Evolutionary conservation across 2,888 invertebrate genomes (phyloP).

Genomic region (Eutolmus rufibarbis): DNA sequence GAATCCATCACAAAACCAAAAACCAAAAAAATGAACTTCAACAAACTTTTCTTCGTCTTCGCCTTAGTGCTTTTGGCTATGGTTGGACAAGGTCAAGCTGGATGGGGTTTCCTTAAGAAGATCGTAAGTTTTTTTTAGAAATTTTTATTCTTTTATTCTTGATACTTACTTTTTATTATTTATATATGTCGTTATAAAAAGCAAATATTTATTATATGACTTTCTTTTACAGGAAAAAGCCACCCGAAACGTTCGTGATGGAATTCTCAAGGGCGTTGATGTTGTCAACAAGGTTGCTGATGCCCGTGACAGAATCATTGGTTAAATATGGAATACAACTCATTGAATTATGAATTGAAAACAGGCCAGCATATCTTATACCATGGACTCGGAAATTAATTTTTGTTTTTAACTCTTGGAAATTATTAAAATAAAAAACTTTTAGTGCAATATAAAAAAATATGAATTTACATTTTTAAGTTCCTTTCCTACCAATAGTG

Average conservation of each 20-base stretch:
- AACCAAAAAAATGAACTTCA: neutral
- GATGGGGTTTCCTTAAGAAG: conserved; percentile 1
- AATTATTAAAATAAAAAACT: neutral
- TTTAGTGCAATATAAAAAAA: neutral
- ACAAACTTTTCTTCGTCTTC: conserved; percentile 10
- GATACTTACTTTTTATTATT: too few species aligned
- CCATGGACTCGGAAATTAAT: neutral
- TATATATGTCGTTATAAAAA: neutral
- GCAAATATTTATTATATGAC: neutral
- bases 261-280: conserved; percentile 8
- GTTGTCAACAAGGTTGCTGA: conserved; percentile 20
- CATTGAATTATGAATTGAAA: neutral
- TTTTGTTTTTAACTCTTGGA: neutral
- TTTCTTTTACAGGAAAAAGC: neutral
- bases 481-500: too few species aligned
- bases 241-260: conserved; percentile 2
- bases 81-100: conserved; percentile 9
- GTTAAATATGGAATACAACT: neutral
- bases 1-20: neutral
- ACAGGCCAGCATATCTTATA: neutral
- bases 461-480: neutral
- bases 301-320: neutral
- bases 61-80: neutral
- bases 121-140: neutral
- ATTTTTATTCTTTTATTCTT: neutral